Conservation (phyloP, 1,140 invertebrate species). For the Popillia japonica region DNA sequence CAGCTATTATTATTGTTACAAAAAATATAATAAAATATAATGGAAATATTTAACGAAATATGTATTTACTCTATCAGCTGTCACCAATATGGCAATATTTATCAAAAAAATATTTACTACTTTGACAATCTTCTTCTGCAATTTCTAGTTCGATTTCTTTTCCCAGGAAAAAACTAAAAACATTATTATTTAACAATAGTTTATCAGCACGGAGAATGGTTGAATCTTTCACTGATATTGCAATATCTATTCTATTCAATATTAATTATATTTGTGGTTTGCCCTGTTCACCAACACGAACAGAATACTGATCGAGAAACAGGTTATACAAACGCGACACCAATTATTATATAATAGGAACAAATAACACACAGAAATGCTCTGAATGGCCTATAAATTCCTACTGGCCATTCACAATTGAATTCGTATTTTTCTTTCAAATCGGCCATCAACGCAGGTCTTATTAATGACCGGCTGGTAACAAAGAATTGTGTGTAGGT, state of each 20-base stretch:
- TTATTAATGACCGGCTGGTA: constrained; percentile 15
- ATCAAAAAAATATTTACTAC: no score
- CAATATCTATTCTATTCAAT: background rate
- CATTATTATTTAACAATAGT: no score
- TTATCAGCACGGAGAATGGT: no score
- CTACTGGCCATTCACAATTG: constrained; percentile 5
- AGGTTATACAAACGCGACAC: constrained; percentile 8
- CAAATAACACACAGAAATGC: constrained; percentile 30
- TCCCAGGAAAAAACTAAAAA: no score
- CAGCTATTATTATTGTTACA: no score
- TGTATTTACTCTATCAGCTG: no score
- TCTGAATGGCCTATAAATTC: constrained; percentile 25
- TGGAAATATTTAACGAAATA: no score
- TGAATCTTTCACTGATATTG: no score
- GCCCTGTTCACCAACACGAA: background rate
- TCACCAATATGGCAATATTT: no score
- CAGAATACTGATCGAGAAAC: background rate
- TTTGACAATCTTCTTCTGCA: no score
- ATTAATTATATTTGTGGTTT: background rate
- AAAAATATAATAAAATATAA: no score
- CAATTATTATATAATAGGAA: constrained; percentile 34
- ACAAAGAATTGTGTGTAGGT: constrained; percentile 10
- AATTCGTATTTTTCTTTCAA: constrained; percentile 12
- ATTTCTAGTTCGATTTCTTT: no score
- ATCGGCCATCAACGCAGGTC: constrained; percentile 15